Evolutionary conservation across 2,888 invertebrate genomes (phyloP), one percentile per base, ranked within the genome.

Genomic region (Spodoptera exigua): DNA sequence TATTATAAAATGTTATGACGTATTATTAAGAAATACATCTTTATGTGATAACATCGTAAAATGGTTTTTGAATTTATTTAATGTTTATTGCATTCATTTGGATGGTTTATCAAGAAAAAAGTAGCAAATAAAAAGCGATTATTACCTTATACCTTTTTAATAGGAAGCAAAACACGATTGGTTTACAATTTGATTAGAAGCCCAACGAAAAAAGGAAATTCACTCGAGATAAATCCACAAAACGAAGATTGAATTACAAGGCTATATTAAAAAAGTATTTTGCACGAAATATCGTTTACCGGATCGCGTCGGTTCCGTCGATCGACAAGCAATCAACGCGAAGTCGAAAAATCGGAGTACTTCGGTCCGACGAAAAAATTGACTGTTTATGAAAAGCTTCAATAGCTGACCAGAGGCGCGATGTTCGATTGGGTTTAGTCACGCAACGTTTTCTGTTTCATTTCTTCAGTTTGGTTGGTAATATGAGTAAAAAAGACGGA

Each of bases 371-470:
- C 51, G 56, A 61, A 72, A 77, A 75, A 74, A 66, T 34, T n/a
- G 39, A 41, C 47, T 65, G 55, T 49, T 57, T 74, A 74, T 78
- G 59, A 72, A 71, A 57, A 59, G 55, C 62, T 61, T 61, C 49
- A 37, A 69, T 63, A 53, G 46, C 37, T 43, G 39, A 55, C 65
- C 45, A 9, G 27, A 27, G 55, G 37, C 11, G 48, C 37, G 18
- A 32, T 47, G 41, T 65, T 60, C 61, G 49, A 78, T 78, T 70
- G 76, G 48, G 57, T 61, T 56, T 56, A 68, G 70, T 75, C 78
- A 75, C 76, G 78, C 78, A 46, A 78, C 60, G 52, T 60, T 69
- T 63, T 72, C 64, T 63, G 51, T 61, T 57, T 36, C 45, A n/a
- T 41, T 14, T 62, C 32, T 49, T 44, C 51, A 21, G 21, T 57